Percentiles rank a stretch among this genome's conserved stretches.
Evolutionary conservation across 2,888 invertebrate genomes (phyloP).

Genomic region (Eilema griseolum): DNA sequence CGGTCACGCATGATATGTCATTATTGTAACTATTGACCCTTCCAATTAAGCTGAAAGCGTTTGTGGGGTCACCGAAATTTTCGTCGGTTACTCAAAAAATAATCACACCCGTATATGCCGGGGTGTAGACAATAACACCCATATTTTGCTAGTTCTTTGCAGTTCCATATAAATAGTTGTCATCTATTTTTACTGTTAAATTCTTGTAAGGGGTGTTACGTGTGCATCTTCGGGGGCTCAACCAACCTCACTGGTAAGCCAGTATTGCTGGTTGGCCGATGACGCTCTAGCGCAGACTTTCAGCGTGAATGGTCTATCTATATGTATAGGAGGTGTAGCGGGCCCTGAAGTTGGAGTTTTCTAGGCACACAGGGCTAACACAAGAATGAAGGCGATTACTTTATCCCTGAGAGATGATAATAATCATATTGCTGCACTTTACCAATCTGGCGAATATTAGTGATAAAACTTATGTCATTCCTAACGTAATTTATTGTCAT

Average conservation of each 20-base stretch:
- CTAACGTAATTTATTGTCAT: too few species aligned
- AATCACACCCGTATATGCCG: not conserved
- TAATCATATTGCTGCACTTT: too few species aligned
- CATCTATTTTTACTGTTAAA: not conserved
- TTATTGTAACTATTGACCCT: conserved; percentile 45
- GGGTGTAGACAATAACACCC: not conserved
- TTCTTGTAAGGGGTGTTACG: not conserved
- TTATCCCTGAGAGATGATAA: too few species aligned
- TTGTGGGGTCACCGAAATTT: conserved; percentile 22
- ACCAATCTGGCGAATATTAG: too few species aligned
- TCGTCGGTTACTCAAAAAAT: conserved; percentile 24
- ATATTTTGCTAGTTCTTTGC: not conserved
- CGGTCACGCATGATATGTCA: conserved; percentile 41
- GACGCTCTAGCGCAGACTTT: not conserved
- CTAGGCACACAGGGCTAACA: too few species aligned
- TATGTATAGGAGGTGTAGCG: too few species aligned
- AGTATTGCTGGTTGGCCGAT: not conserved
- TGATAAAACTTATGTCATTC: too few species aligned
- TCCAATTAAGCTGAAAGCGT: conserved; percentile 40
- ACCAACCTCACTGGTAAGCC: not conserved
- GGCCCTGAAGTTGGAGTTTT: too few species aligned
- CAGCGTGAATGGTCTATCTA: too few species aligned
- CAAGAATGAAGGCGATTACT: too few species aligned
- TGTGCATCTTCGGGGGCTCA: not conserved
- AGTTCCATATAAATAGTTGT: not conserved